Evolutionary conservation across 2,113 vertebrate genomes (phyloP), one percentile per base, ranked within the genome.

Genomic region (Tachycineta bicolor): DNA sequence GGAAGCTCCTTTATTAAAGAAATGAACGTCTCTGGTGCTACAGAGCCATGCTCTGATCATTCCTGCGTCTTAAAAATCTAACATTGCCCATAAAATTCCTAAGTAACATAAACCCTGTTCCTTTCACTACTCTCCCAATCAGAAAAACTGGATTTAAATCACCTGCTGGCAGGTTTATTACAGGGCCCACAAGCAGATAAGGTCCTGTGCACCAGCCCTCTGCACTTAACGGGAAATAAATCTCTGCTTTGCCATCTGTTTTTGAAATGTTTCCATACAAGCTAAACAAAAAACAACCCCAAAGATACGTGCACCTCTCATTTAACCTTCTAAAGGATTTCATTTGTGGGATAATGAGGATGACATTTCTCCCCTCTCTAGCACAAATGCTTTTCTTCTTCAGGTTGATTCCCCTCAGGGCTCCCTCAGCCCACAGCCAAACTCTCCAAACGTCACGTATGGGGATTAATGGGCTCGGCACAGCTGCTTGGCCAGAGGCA

Each of bases 141-240:
- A 93, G 85, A 91, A 92, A 84, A 92, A 94, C 63, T 55, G 76
- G 87, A 41, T 78, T 95, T 97, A 97, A 96, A 97, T 96, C 96
- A 97, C 89, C 71, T 68, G 65, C 85, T 96, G 96, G 83, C 95
- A 95, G 96, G 89, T 97, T 97, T 97, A 97, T 96, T 85, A 64
- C 85, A 65, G 62, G 85, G 80, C 89, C 95, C 85, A 89, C 87
- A 75, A 96, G 92, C 95, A 91, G 95, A 93, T 93, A 95, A 96
- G 91, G 95, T 95, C 94, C 94, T 87, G 77, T 62, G 87, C 89
- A 94, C 91, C 96, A 96, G 88, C 84, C 92, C 92, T 93, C 90
- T 89, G 85, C 91, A 94, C 96, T 96, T 93, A 71, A 85, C 1
- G 0, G 74, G 28, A 81, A 76, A 95, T 97, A 93, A 96, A 97